Evolutionary conservation across 2,888 invertebrate genomes (phyloP), one percentile per base, ranked within the genome.

Genomic region (Adelphocoris suturalis): DNA sequence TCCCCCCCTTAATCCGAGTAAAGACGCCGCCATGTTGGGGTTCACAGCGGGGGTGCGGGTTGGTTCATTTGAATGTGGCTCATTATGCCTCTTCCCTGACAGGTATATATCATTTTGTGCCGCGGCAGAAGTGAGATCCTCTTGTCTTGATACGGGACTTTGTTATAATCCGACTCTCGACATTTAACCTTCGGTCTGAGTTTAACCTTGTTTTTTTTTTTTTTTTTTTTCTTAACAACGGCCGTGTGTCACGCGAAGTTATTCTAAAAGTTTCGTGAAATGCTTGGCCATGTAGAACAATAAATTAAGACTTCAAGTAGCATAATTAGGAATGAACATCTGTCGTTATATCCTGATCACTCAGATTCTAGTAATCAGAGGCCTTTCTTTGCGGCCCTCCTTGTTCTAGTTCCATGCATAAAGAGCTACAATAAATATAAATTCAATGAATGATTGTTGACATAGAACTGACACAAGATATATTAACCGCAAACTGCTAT

Each of bases 21-120:
- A 89, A 89, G 89, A 81, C 12, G 89, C 89, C 89, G 89, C 89
- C 89, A 89, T 89, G 81, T 89, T 89, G 89, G 48, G 87, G 61
- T 68, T 78, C 89, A 13, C 89, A 89, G 89, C 89, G 89, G 89
- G 89, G 89, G 89, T 52, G 81, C 28, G 27, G 82, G 82, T 82
- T 87, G 76, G 57, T 76, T 89, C 89, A 89, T 89, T 89, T 89
- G 89, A 89, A 89, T 89, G 81, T 81, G 80, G 52, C 89, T 89
- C 89, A 89, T 89, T 89, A 89, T 89, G 82, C 89, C 82, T 61
- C 46, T 57, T 46, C 80, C 48, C 61, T 89, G 89, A 89, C 89
- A 89, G 81, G 82, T 89, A 89, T 80, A 89, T 89, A 87, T 87
- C 87, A 87, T 87, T 76, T 27, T 52, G 61, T 27, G 27, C 61